These are phyloP conservation scores for Miichthys miiuy DNA, from an alignment of 2,797 vertebrate species.

Conservation along the genomic window DNA sequence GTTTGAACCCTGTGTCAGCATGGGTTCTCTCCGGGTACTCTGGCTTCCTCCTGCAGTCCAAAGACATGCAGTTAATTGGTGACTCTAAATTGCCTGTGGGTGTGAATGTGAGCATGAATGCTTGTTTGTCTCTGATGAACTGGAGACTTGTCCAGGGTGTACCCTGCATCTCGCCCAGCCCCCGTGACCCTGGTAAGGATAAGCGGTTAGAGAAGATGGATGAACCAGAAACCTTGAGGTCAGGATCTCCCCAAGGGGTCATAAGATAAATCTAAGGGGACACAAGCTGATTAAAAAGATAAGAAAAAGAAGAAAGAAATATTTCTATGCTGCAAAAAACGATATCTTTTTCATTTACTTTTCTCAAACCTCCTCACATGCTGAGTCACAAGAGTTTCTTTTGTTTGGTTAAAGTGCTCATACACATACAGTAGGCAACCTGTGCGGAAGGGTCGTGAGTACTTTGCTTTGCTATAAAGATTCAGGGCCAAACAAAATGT, in stretches of 20 bases:
- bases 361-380: not conserved
- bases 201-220: too few relatives aligned
- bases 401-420: not conserved
- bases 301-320: not conserved
- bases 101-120: too few relatives aligned
- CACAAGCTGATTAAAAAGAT: not conserved
- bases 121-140: too few relatives aligned
- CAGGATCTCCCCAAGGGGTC: not conserved
- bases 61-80: too few relatives aligned
- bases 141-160: too few relatives aligned
- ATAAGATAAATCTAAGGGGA: not conserved
- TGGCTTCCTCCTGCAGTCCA: too few relatives aligned
- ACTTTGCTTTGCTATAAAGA: not conserved
- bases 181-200: too few relatives aligned
- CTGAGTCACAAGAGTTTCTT: not conserved
- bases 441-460: not conserved
- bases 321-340: not conserved
- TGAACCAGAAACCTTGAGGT: not conserved
- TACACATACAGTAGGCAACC: not conserved
- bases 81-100: too few relatives aligned
- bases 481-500: not conserved
- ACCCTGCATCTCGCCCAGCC: too few relatives aligned
- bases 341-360: not conserved
- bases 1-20: too few relatives aligned
- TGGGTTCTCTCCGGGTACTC: too few relatives aligned